Conservation (phyloP, 2,113 vertebrate genomes). For the Nipponia nippon region DNA sequence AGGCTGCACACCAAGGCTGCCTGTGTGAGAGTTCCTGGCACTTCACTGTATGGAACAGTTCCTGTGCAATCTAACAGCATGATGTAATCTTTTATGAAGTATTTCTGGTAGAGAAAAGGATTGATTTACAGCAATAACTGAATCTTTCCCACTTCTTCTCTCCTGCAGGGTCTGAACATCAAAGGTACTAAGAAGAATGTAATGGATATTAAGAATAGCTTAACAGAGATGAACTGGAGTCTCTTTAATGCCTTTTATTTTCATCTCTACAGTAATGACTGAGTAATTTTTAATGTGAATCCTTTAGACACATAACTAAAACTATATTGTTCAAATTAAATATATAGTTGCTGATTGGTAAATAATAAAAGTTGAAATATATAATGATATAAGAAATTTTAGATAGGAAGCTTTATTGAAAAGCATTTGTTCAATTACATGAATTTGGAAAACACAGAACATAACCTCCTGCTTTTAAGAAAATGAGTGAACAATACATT, state of each 20-base stretch:
- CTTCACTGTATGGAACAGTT: background rate
- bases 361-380: background rate
- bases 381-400: background rate
- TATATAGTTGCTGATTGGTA: background rate
- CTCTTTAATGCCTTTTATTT: background rate
- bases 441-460: background rate
- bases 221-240: background rate
- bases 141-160: background rate
- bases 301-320: background rate
- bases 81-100: background rate
- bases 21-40: background rate
- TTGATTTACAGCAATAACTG: background rate
- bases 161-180: background rate
- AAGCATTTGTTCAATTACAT: background rate
- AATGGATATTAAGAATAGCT: background rate
- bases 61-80: conserved; percentile 7
- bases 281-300: background rate
- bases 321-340: background rate
- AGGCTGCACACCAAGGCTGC: background rate
- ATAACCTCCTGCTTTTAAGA: background rate
- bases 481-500: background rate
- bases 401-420: background rate
- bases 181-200: background rate
- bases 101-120: background rate
- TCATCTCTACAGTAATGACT: background rate